A percentile compares a stretch with the other conserved stretches of the same genome.
phyloP scores from a whole-genome alignment of 2,888 invertebrate genomes.

The Erebia epiphron region DNA sequence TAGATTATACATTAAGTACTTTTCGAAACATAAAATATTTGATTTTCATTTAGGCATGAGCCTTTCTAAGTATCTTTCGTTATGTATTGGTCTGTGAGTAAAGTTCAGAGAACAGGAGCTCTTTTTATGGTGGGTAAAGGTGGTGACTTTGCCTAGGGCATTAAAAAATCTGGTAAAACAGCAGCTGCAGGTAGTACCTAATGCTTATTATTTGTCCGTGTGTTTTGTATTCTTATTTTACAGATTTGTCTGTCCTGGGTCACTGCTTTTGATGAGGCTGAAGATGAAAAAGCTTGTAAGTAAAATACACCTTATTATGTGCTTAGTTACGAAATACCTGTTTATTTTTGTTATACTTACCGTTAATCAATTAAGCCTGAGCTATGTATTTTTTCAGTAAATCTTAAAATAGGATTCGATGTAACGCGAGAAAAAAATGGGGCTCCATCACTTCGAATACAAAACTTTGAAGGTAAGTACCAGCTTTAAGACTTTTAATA shows the following conservation, averaged over 20 bases:
- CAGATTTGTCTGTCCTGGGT: slow-evolving; percentile 46
- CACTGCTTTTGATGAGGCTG: slow-evolving; percentile 44
- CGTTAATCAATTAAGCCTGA: too few relatives aligned
- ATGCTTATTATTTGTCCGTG: slow-evolving; percentile 23
- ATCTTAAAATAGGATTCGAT: slow-evolving; percentile 66
- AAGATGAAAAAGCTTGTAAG: slow-evolving; percentile 52
- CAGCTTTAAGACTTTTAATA: not conserved
- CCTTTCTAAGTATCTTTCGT: slow-evolving; percentile 13
- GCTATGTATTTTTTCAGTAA: slow-evolving; percentile 53
- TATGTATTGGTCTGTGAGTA: slow-evolving; percentile 29
- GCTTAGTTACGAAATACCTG: not conserved
- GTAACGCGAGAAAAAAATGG: slow-evolving; percentile 58
- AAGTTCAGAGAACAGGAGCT: slow-evolving; percentile 48
- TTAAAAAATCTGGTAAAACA: not conserved
- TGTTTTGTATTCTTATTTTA: slow-evolving; percentile 17
- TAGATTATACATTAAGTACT: slow-evolving; percentile 17
- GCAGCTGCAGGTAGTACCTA: not conserved
- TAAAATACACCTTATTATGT: slow-evolving; percentile 19
- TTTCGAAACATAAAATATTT: not conserved
- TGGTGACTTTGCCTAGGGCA: not conserved
- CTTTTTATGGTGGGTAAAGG: slow-evolving; percentile 50
- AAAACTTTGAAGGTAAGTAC: slow-evolving; percentile 57
- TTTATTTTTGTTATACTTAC: too few relatives aligned
- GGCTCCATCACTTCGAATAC: slow-evolving; percentile 54
- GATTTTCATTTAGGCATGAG: slow-evolving; percentile 7